These are phyloP conservation scores for Drosophila mettleri DNA, from an alignment of 2,888 invertebrate species.

Conservation along the genomic window DNA sequence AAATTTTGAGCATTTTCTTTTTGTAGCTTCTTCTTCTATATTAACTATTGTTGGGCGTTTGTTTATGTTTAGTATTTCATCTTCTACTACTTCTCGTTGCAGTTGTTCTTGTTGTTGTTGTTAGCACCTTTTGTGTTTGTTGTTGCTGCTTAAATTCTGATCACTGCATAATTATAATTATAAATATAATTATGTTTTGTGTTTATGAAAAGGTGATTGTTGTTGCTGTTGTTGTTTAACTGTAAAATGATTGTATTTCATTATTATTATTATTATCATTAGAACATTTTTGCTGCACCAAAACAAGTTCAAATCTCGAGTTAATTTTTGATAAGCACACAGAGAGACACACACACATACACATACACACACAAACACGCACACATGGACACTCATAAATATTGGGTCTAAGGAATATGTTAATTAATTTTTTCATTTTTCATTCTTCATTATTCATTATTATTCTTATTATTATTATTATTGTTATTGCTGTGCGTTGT, in stretches of 20 bases:
- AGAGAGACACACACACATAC: slow-evolving; percentile 21
- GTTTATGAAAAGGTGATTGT: slow-evolving; percentile 18
- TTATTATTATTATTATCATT: slow-evolving; percentile 10
- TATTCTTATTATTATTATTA: slow-evolving; percentile 15
- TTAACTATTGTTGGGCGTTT: slow-evolving; percentile 6
- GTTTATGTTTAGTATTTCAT: slow-evolving; percentile 14
- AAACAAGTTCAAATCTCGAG: slow-evolving; percentile 18
- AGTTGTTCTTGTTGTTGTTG: slow-evolving; percentile 2
- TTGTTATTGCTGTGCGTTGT: slow-evolving; percentile 10
- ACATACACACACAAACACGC: slow-evolving; percentile 4
- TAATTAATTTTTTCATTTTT: slow-evolving; percentile 8
- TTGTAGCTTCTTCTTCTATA: background rate
- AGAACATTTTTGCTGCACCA: slow-evolving; percentile 2
- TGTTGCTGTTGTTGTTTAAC: slow-evolving; percentile 14
- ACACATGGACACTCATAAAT: too few species aligned
- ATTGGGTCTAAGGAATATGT: slow-evolving; percentile 7
- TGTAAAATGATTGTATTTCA: slow-evolving; percentile 17
- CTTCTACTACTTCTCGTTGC: slow-evolving; percentile 1
- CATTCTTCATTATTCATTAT: slow-evolving; percentile 14
- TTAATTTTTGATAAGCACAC: slow-evolving; percentile 7
- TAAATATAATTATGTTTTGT: slow-evolving; percentile 29
- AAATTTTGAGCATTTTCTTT: slow-evolving; percentile 32
- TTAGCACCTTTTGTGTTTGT: slow-evolving; percentile 17
- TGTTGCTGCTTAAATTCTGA: slow-evolving; percentile 35
- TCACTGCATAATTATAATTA: slow-evolving; percentile 36